Conservation (phyloP, 1,140 invertebrate genomes). For the Nylanderia fulva region DNA sequence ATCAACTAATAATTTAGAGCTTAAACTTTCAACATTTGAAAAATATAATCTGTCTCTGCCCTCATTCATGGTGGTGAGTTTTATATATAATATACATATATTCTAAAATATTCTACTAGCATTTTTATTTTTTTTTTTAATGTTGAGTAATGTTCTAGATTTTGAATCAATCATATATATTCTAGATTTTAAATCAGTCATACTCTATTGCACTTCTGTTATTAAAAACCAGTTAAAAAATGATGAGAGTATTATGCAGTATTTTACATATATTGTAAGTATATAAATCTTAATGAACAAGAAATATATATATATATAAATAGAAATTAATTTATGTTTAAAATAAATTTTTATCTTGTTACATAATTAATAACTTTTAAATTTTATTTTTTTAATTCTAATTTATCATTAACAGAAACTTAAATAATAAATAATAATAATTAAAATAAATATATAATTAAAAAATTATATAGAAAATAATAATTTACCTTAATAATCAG, state of each 20-base stretch:
- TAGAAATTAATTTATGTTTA: no score
- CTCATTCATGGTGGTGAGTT: constrained; percentile 65
- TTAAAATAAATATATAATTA: no score
- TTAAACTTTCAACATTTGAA: constrained; percentile 45
- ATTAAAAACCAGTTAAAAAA: constrained; percentile 4
- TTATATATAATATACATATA: background rate
- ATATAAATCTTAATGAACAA: no score
- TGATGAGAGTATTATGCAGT: background rate
- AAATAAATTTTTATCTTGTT: no score
- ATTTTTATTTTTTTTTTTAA: background rate
- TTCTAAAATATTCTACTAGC: background rate
- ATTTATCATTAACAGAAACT: no score
- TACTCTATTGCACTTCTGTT: constrained; percentile 21
- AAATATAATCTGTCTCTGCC: constrained; percentile 66
- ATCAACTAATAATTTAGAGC: constrained; percentile 61
- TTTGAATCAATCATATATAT: constrained; percentile 45
- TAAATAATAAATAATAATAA: no score
- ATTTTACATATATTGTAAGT: no score
- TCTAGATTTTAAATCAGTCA: constrained; percentile 36
- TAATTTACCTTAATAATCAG: background rate
- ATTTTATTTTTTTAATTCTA: no score
- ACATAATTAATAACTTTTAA: no score
- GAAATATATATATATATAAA: no score
- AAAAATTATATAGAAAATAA: no score
- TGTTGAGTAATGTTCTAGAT: constrained; percentile 20